A percentile compares a stretch with the other conserved stretches of the same genome.
Evolutionary conservation across 2,888 invertebrate species (phyloP).

Genomic region (Lasioglossum morio): DNA sequence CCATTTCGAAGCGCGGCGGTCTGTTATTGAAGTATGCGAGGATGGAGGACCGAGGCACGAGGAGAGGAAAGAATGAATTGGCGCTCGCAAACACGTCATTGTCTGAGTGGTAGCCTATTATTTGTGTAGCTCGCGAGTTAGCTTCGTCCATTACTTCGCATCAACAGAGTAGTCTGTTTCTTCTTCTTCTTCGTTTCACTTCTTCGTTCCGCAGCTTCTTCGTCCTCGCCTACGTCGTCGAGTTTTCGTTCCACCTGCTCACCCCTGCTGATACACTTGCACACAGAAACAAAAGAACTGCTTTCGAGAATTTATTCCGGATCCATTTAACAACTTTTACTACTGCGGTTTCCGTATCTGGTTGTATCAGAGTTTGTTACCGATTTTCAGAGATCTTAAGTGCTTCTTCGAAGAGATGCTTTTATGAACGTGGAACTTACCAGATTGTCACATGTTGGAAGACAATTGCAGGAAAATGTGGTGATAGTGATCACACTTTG

Average conservation of each 20-base stretch:
- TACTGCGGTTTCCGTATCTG: neutral
- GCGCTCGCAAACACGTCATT: constrained; percentile 60
- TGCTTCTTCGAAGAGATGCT: neutral
- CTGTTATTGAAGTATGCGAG: constrained; percentile 66
- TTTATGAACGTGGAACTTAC: neutral
- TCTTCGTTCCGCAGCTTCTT: constrained; percentile 17
- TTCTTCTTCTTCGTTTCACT: constrained; percentile 43
- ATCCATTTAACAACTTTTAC: neutral
- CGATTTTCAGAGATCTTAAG: neutral
- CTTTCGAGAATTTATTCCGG: constrained; percentile 35
- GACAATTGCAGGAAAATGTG: neutral
- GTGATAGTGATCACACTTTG: too few relatives aligned
- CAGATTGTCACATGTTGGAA: neutral
- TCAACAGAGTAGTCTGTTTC: constrained; percentile 73
- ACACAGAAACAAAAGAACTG: constrained; percentile 31
- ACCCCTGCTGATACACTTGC: constrained; percentile 18
- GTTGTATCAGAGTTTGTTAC: neutral
- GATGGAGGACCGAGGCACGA: constrained; percentile 12
- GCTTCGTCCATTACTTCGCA: constrained; percentile 75
- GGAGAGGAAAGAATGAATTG: constrained; percentile 61
- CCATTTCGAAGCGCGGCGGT: constrained; percentile 62
- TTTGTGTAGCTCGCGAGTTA: constrained; percentile 71
- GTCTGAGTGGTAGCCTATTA: constrained; percentile 68
- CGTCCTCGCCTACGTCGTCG: constrained; percentile 14
- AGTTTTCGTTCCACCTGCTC: constrained; percentile 25